Base-by-base conservation (phyloP, 2,113 vertebrate species). In the Perccottus glenii region DNA sequence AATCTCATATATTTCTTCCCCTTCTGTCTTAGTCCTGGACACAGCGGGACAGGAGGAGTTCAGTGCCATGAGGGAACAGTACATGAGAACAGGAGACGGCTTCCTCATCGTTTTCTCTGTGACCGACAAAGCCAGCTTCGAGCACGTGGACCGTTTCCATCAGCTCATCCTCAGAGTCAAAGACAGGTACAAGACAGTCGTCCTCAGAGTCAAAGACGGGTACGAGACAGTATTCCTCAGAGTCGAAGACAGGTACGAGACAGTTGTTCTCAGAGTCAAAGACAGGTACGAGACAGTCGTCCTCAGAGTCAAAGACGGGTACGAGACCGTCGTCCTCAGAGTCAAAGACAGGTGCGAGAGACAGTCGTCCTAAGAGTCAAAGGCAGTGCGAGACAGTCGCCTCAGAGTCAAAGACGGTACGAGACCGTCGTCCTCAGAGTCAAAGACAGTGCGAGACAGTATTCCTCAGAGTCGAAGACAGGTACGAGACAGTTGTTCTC, bases 31-130 rank as follows among this genome's bases (percentile, higher is more conserved):
- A 96, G 98, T 99, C 75, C 93, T 99, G 91, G 98, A 99, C 86
- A 99, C 98, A 0, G 98, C 98, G 0, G 97, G 98, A 7, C 98
- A 99, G 75, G 98, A 99, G 87, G 98, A 99, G 90, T 99, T 99
- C 93, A 99, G 98, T 0, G 98, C 98, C 10, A 99, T 99, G 98
- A 88, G 98, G 80, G 98, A 99, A 88, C 98, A 99, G 90, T 99
- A 99, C 75, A 99, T 99, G 97, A 93, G 98, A 87, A 99, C 97
- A 0, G 96, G 98, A 36, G 98, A 99, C 0, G 98, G 98, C 35
- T 99, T 99, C 86, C 98, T 99, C 19, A 98, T 99, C 0, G 97
- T 99, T 72, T 99, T 91, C 92, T 99, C 97, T 0, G 98, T 99
- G 84, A 99, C 96, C 0, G 98, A 99, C 92, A 99, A 98, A 88